A percentile compares a stretch with the other conserved stretches of the same genome.
Conservation (phyloP, 1,140 invertebrate genomes). For the Anoplolepis gracilipes region DNA sequence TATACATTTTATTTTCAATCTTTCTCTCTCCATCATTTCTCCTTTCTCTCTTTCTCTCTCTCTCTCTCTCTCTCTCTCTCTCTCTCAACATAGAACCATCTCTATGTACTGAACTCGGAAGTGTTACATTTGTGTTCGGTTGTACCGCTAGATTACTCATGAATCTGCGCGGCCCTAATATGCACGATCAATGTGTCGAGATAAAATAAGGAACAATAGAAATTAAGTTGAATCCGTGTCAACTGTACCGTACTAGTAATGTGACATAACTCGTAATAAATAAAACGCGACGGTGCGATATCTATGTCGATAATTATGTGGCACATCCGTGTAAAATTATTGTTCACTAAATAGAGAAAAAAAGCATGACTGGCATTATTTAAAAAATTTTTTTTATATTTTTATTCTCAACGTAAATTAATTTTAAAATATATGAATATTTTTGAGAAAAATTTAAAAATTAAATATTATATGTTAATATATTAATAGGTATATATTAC, state of each 20-base stretch:
- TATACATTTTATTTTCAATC: not conserved
- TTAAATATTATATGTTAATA: too few species aligned
- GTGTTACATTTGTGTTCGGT: conserved; percentile 48
- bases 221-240: conserved; percentile 50
- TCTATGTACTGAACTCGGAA: conserved; percentile 40
- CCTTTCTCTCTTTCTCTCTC: not conserved
- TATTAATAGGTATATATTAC: too few species aligned
- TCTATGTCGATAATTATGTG: conserved; percentile 31
- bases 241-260: not conserved
- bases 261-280: conserved; percentile 37
- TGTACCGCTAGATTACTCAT: conserved; percentile 54
- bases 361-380: not conserved
- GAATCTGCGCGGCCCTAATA: conserved; percentile 29
- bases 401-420: not conserved
- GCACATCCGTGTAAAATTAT: conserved; percentile 38
- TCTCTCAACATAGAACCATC: conserved; percentile 6
- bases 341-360: not conserved
- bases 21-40: not conserved
- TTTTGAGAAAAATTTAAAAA: not conserved
- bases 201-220: conserved; percentile 50
- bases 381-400: not conserved
- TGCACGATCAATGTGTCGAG: conserved; percentile 27
- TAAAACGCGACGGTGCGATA: conserved; percentile 22
- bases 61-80: not conserved
- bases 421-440: not conserved